Base-by-base conservation (phyloP, 1,140 invertebrate species). In the Apis cerana region DNA sequence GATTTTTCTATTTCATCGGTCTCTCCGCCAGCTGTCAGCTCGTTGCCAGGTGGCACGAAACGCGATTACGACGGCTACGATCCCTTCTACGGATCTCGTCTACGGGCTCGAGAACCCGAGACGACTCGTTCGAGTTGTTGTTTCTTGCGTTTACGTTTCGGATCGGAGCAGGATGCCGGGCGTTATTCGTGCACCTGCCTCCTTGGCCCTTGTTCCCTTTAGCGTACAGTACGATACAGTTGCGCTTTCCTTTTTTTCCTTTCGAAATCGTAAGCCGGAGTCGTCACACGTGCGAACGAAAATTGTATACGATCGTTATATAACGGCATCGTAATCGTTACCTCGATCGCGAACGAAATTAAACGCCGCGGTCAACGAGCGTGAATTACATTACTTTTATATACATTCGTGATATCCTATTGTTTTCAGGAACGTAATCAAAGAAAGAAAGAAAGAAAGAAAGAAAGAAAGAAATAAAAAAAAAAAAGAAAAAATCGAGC, bases 271-370 rank as follows among this genome's bases (percentile, higher is more conserved):
- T 21, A 48, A 75, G 61, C 52, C 50, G 48, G 43, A 43, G 54
- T 59, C 72, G 59, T 52, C 61, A 62, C 81, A 87, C 82, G 86
- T 84, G 85, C 71, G 50, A 54, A 19, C n/a, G 70, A 33, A 77
- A 61, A 75, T 82, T 65, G 61, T 27, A 67, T 43, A 43, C 76
- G 50, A 21, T 78, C 48, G 19, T 87, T 87, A 58, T 43, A 50
- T 68, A 87, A 87, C 43, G 15, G 33, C 21, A 7, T 17, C 64
- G 52, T 61, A 61, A 82, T 33, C 17, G 13, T 64, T 17, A n/a
- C 43, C 4, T 54, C 61, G 54, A 27, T 33, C 80, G 43, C 27
- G 19, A 15, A n/a, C 1, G 23, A n/a, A 54, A 74, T 80, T 54
- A 61, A 23, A 21, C 2, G 43, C 12, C 33, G n/a, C 10, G 9